phyloP scores from a whole-genome alignment of 2,888 invertebrate species.

The Conchocele bisecta region DNA sequence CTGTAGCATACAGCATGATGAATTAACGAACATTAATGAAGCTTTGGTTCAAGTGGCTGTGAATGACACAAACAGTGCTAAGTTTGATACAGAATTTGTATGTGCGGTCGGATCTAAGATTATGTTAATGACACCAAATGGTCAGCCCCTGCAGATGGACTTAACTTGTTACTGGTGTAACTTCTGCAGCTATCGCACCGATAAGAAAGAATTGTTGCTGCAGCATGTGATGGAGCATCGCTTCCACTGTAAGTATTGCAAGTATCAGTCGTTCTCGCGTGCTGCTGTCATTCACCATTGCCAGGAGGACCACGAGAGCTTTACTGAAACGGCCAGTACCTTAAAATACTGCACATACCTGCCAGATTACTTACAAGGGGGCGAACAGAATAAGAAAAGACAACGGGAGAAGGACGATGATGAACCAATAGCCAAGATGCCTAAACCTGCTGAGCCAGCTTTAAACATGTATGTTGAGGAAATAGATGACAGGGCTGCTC shows the following conservation, averaged over 20 bases:
- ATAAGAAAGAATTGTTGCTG: conserved; percentile 61
- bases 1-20: conserved; percentile 60
- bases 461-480: conserved; percentile 29
- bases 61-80: conserved; percentile 49
- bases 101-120: conserved; percentile 71
- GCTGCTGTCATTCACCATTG: conserved; percentile 72
- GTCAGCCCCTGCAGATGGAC: conserved; percentile 63
- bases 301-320: conserved; percentile 64
- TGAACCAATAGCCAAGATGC: conserved; percentile 13
- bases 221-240: conserved; percentile 74
- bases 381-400: conserved; percentile 28
- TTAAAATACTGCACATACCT: conserved; percentile 70
- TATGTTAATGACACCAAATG: conserved; percentile 55
- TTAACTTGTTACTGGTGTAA: conserved; percentile 75
- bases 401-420: conserved; percentile 3
- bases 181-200: conserved; percentile 71
- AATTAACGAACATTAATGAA: conserved; percentile 57
- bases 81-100: conserved; percentile 66
- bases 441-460: neutral
- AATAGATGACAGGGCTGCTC: conserved; percentile 27
- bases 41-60: conserved; percentile 66
- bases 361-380: conserved; percentile 64
- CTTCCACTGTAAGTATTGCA: conserved; percentile 73
- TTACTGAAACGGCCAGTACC: conserved; percentile 57
- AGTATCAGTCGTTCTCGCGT: conserved; percentile 73